Conservation (phyloP, 2,888 invertebrate species). For the Blera fallax region DNA sequence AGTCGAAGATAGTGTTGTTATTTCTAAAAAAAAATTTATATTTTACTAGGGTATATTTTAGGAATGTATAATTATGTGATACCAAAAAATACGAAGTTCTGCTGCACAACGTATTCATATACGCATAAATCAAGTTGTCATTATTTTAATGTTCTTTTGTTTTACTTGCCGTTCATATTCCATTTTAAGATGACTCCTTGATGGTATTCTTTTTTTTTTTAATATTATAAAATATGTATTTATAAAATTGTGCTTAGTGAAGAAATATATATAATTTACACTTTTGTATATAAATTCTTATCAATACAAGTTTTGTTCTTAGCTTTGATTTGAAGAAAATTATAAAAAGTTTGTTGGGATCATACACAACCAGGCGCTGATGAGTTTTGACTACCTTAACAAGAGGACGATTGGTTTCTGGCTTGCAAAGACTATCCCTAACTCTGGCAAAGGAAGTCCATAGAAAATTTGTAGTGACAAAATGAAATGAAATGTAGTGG, state of each 20-base stretch:
- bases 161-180: constrained; percentile 47
- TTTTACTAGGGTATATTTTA: constrained; percentile 21
- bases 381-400: no score
- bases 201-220: constrained; percentile 38
- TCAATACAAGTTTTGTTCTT: not conserved
- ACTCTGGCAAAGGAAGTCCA: no score
- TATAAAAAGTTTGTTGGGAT: no score
- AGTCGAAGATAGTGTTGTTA: constrained; percentile 26
- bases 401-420: no score
- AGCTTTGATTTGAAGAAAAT: no score
- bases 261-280: constrained; percentile 55
- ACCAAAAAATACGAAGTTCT: constrained; percentile 57
- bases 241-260: constrained; percentile 47
- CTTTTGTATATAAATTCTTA: constrained; percentile 50
- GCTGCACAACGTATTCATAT: constrained; percentile 38
- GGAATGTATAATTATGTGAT: constrained; percentile 60
- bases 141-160: constrained; percentile 12
- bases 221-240: constrained; percentile 34
- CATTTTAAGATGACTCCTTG: constrained; percentile 15
- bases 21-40: not conserved
- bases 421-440: no score
- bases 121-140: constrained; percentile 39
- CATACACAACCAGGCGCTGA: no score
- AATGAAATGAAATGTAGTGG: no score
- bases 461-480: no score